A percentile compares a stretch with the other conserved stretches of the same genome.
Evolutionary conservation across 2,113 vertebrate genomes (phyloP).

Genomic region (Reinhardtius hippoglossoides): DNA sequence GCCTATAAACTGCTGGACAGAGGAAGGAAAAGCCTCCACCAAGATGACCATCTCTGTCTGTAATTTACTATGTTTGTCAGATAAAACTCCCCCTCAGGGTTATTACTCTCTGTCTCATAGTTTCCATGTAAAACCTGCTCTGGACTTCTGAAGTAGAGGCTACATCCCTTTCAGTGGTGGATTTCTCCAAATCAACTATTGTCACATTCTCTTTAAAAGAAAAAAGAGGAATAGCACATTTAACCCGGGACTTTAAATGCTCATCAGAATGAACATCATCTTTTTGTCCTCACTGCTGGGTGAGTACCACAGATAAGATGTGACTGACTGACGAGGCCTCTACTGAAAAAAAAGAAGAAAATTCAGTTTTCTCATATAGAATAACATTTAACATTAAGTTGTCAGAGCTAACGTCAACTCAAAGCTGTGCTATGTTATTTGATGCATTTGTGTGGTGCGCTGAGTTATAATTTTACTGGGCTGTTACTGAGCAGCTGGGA

Average conservation of each 20-base stretch:
- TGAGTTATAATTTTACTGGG: slow-evolving; percentile 30
- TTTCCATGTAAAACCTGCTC: not conserved
- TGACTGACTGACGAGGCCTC: not conserved
- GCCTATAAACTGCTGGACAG: slow-evolving; percentile 23
- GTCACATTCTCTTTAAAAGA: not conserved
- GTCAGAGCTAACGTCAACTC: slow-evolving; percentile 12
- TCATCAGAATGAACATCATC: slow-evolving; percentile 48
- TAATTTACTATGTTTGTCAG: slow-evolving; percentile 21
- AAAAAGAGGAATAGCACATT: not conserved
- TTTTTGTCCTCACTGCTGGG: slow-evolving; percentile 55
- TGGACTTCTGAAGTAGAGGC: not conserved
- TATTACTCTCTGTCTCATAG: not conserved
- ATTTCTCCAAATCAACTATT: slow-evolving; percentile 2
- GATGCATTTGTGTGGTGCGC: slow-evolving; percentile 19
- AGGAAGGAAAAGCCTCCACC: slow-evolving; percentile 77
- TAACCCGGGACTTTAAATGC: slow-evolving; percentile 10
- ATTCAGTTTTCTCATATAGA: not conserved
- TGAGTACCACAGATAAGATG: slow-evolving; percentile 56
- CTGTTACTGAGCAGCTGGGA: not conserved
- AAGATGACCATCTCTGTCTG: slow-evolving; percentile 70
- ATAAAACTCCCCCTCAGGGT: slow-evolving; percentile 23
- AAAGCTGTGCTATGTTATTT: slow-evolving; percentile 25
- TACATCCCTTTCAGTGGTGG: not conserved
- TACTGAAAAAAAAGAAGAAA: not conserved
- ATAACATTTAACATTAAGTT: not conserved